Evolutionary conservation across 2,797 vertebrate species (phyloP).

Genomic region (Falco naumanni): DNA sequence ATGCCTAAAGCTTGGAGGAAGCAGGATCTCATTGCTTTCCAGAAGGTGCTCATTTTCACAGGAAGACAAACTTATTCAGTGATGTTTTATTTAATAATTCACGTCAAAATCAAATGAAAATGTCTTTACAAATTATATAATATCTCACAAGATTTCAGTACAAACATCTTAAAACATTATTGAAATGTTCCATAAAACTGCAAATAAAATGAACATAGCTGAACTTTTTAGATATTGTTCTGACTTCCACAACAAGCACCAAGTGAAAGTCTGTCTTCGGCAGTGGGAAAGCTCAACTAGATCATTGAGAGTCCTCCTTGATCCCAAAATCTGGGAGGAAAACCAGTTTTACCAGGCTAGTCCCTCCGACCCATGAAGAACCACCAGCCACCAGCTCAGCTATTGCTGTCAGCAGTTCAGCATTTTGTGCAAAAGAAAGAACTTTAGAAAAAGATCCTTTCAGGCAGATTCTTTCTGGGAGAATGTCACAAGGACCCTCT

Average conservation of each 20-base stretch:
- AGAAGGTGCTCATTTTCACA: neutral
- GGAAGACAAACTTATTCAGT: neutral
- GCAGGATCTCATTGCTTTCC: neutral
- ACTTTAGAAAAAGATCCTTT: neutral
- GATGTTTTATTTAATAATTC: neutral
- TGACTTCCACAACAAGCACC: neutral
- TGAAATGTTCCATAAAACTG: neutral
- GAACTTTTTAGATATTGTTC: neutral
- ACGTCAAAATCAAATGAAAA: neutral
- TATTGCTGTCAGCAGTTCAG: neutral
- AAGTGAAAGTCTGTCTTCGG: neutral
- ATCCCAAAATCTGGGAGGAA: neutral
- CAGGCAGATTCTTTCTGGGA: neutral
- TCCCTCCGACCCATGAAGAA: neutral
- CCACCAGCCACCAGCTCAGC: neutral
- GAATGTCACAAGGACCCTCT: neutral
- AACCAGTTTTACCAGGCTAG: neutral
- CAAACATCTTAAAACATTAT: neutral
- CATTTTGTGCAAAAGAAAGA: neutral
- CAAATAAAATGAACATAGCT: neutral
- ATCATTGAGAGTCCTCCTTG: neutral
- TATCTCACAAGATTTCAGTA: neutral
- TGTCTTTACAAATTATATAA: neutral
- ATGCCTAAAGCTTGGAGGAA: neutral
- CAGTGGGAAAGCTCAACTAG: neutral